phyloP scores from a whole-genome alignment of 53 echinoderm and acorn worm genomes.

The Holothuria leucospilota region DNA sequence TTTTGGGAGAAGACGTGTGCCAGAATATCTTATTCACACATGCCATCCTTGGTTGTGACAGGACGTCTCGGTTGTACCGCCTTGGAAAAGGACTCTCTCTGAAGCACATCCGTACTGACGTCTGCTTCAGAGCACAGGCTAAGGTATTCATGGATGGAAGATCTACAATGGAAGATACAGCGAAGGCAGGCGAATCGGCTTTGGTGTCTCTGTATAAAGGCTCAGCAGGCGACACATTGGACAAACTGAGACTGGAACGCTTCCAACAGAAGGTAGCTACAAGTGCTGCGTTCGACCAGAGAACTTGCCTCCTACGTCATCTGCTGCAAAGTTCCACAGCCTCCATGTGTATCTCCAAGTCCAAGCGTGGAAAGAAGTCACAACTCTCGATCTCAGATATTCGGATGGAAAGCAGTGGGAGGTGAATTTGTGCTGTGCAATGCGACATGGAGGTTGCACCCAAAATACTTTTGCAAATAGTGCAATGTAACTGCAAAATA shows the following conservation, averaged over 20 bases:
- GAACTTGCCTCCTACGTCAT: too few relatives aligned
- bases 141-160: background rate
- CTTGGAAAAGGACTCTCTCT: background rate
- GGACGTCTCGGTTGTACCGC: background rate
- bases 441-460: slow-evolving; percentile 19
- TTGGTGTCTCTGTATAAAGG: background rate
- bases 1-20: background rate
- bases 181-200: background rate
- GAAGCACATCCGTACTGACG: background rate
- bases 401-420: background rate
- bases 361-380: background rate
- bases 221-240: slow-evolving; percentile 12
- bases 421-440: slow-evolving; percentile 4
- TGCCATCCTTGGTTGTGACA: too few relatives aligned
- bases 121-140: too few relatives aligned
- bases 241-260: slow-evolving; percentile 6
- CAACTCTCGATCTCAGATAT: background rate
- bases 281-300: background rate
- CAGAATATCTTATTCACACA: too few relatives aligned
- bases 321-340: background rate
- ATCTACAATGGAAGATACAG: background rate
- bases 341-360: background rate
- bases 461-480: background rate
- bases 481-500: too few relatives aligned
- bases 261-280: slow-evolving; percentile 16